Evolutionary conservation across 2,113 vertebrate genomes (phyloP), one percentile per base, ranked within the genome.

Genomic region (Hemicordylus capensis): DNA sequence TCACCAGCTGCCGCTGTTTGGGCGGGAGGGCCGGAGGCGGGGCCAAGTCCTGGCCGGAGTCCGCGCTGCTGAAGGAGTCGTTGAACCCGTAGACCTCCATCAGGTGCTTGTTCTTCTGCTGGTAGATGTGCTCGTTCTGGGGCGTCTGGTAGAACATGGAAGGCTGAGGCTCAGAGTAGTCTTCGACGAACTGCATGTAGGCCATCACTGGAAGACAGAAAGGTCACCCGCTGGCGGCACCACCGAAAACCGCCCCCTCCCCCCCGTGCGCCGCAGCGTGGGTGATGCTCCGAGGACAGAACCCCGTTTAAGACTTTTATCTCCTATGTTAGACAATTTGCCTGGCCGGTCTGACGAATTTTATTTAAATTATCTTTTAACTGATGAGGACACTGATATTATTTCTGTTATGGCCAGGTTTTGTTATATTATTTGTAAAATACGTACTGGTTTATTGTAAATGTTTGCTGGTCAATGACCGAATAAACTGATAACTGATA

Each of bases 101-200:
- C 93, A 99, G 98, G 86, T 96, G 97, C 92, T 96, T 98, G 95
- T 99, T 98, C 90, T 98, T 98, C 96, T 99, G 97, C 94, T 99
- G 98, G 91, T 99, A 99, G 94, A 99, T 97, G 95, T 98, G 98
- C 87, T 99, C 99, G 1, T 96, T 99, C 96, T 99, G 98, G 0
- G 98, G 98, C 34, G 97, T 99, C 96, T 99, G 98, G 96, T 99
- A 99, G 97, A 99, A 99, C 89, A 99, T 90, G 44, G 98, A 98
- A 0, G 98, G 98, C 96, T 99, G 98, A 0, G 99, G 99, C 93
- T 99, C 99, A 0, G 99, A 99, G 96, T 99, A 99, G 95, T 99
- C 99, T 88, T 99, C 98, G 15, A 99, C 97, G 85, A 99, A 98
- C 96, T 98, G 98, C 99, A 99, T 99, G 89, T 99, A 99, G 20